These are phyloP conservation scores for Kryptolebias marmoratus DNA, from an alignment of 2,113 vertebrate species.

Conservation along the genomic window DNA sequence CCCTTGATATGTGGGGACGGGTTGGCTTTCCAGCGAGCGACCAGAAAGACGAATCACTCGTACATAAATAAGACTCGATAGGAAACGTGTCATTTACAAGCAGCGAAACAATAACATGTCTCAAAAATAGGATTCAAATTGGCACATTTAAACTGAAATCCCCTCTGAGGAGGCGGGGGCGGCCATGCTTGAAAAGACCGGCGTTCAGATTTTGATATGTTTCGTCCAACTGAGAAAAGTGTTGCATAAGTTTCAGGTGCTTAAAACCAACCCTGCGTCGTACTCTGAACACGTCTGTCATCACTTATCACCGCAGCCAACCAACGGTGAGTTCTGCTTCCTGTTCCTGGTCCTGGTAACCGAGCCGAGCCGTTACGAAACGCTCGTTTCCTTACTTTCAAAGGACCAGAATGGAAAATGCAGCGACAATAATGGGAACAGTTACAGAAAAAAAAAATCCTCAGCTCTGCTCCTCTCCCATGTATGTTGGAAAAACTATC, in stretches of 20 bases:
- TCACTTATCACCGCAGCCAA: too few relatives aligned
- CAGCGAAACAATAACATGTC: slow-evolving; percentile 73
- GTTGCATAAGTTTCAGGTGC: slow-evolving; percentile 34
- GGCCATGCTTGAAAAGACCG: slow-evolving; percentile 54
- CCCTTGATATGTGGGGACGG: slow-evolving; percentile 64
- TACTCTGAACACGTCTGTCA: too few relatives aligned
- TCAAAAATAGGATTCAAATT: slow-evolving; percentile 80
- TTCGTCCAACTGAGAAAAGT: slow-evolving; percentile 32
- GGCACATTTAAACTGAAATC: slow-evolving; percentile 70
- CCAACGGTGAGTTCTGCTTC: too few relatives aligned
- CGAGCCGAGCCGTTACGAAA: too few relatives aligned
- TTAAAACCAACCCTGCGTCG: background rate
- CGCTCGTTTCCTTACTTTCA: too few relatives aligned
- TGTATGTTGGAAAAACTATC: too few relatives aligned
- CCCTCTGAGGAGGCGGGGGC: slow-evolving; percentile 14
- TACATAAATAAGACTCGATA: slow-evolving; percentile 70
- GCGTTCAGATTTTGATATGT: slow-evolving; percentile 36
- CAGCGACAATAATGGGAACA: too few relatives aligned
- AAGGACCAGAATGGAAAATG: too few relatives aligned
- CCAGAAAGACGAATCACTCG: slow-evolving; percentile 55
- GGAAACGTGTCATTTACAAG: slow-evolving; percentile 73
- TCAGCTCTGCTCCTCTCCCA: too few relatives aligned
- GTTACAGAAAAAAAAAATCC: too few relatives aligned
- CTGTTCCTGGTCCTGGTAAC: too few relatives aligned
- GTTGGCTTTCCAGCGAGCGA: slow-evolving; percentile 29